Evolutionary conservation across 2,888 invertebrate species (phyloP).

Genomic region (Harmothoe impar): DNA sequence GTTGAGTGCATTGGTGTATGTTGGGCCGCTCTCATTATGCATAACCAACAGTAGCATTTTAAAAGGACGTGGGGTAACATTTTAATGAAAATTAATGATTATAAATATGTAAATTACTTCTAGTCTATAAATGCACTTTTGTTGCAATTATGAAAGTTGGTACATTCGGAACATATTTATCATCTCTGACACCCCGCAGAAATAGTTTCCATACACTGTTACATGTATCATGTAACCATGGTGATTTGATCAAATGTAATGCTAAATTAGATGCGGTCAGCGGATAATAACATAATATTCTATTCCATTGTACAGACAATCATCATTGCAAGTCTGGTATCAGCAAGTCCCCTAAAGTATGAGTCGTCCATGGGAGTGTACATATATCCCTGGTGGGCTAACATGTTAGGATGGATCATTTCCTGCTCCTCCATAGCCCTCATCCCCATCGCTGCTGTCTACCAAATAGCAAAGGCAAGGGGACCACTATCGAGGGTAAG

Average conservation of each 20-base stretch:
- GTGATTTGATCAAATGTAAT: no score
- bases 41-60: background rate
- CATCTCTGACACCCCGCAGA: no score
- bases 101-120: no score
- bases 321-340: conserved; percentile 80
- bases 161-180: no score
- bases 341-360: conserved; percentile 85
- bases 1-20: background rate
- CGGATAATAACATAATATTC: background rate
- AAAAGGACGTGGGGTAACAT: no score
- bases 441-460: conserved; percentile 86
- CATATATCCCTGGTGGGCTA: conserved; percentile 84
- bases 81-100: no score
- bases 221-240: no score
- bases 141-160: no score
- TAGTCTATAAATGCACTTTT: no score
- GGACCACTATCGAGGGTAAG: conserved; percentile 91
- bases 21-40: no score
- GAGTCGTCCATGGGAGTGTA: conserved; percentile 92
- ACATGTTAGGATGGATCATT: conserved; percentile 84
- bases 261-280: no score
- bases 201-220: no score
- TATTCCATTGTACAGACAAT: conserved; percentile 75
- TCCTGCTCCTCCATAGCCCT: conserved; percentile 84
- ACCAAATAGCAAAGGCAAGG: conserved; percentile 90